phyloP scores from a whole-genome alignment of 2,888 invertebrate genomes.

The Endomychus coccineus region DNA sequence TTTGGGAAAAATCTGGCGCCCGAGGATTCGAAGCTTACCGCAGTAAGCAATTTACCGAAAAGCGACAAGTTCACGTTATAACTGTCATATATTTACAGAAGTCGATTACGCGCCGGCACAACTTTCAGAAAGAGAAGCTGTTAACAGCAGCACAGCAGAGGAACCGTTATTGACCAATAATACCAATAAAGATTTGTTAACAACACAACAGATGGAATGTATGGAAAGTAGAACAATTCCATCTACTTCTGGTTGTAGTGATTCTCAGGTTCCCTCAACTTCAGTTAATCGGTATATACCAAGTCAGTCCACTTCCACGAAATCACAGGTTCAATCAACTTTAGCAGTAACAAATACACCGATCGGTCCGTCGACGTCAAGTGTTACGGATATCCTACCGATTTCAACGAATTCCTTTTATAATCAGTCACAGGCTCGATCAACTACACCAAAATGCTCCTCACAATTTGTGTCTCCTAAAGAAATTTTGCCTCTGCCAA shows the following conservation, averaged over 20 bases:
- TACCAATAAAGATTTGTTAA: constrained; percentile 1
- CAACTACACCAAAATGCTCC: no score
- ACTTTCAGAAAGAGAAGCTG: constrained; percentile 2
- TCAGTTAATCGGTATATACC: constrained; percentile 1
- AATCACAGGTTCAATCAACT: no score
- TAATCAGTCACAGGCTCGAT: no score
- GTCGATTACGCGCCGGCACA: neutral
- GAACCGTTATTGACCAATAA: neutral
- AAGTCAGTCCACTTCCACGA: neutral
- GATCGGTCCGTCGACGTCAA: no score
- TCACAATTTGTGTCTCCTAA: no score
- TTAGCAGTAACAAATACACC: no score
- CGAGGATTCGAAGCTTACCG: no score
- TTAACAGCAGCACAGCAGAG: constrained; percentile 1
- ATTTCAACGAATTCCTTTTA: no score
- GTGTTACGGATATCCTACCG: no score
- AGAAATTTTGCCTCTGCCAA: no score
- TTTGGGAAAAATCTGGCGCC: no score
- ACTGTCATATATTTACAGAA: constrained; percentile 10
- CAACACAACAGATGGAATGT: constrained; percentile 1
- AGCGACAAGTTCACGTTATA: constrained; percentile 3
- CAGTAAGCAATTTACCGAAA: no score
- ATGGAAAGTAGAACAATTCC: constrained; percentile 1
- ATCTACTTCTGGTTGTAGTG: neutral
- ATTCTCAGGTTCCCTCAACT: constrained; percentile 1